Evolutionary conservation across 2,113 vertebrate species (phyloP).

Genomic region (Seriola quinqueradiata): DNA sequence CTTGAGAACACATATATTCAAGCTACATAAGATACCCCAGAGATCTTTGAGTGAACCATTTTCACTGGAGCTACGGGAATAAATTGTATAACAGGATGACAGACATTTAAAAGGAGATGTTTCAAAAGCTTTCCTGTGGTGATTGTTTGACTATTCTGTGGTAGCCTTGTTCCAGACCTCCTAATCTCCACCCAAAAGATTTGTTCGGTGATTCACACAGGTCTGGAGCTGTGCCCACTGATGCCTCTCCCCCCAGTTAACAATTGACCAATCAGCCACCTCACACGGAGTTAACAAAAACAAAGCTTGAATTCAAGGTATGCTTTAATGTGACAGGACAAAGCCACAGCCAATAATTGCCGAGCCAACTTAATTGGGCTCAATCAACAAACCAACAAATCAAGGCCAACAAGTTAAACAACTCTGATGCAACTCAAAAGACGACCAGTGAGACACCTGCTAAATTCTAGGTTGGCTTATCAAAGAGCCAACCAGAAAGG

Average conservation of each 20-base stretch:
- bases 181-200: neutral
- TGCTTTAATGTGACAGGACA: neutral
- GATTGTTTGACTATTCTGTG: neutral
- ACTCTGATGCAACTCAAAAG: neutral
- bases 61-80: neutral
- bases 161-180: neutral
- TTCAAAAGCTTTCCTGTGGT: too few species aligned
- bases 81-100: neutral
- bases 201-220: neutral
- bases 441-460: neutral
- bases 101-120: too few species aligned
- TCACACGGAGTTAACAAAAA: neutral
- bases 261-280: neutral
- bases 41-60: neutral
- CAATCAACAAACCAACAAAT: neutral
- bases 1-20: too few species aligned
- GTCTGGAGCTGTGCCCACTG: neutral
- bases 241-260: neutral
- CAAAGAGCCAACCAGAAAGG: neutral
- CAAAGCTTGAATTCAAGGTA: neutral
- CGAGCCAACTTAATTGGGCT: neutral
- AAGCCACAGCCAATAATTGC: neutral
- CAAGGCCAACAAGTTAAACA: neutral
- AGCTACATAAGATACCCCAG: neutral
- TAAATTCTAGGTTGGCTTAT: neutral